Evolutionary conservation across 1,140 invertebrate genomes (phyloP), one percentile per base, ranked within the genome.

Genomic region (Cotesia vestalis): DNA sequence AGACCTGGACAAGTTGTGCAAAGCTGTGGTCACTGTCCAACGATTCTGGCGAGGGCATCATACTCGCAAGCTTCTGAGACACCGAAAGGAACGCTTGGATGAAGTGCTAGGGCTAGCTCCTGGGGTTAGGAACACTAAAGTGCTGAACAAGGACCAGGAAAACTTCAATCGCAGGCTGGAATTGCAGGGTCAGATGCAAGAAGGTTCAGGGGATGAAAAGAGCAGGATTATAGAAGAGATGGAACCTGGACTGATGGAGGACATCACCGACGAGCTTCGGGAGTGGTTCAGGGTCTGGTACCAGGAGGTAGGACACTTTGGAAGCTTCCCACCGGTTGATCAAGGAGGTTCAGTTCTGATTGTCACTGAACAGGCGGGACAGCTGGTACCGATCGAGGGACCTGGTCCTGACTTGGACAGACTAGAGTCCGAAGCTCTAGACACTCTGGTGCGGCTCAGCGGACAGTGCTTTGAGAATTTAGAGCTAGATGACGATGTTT

Each of bases 261-360:
- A 93, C 77, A 92, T 92, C 72, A 88, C 88, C 1, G 89, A 90
- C 67, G 91, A 93, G 82, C 90, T 93, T 73, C 89, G 90, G 63
- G 88, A 88, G 62, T 93, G 92, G 92, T 90, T 92, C 74, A 72
- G 81, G 6, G 77, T 89, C 69, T 93, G 91, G 90, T 91, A 90
- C 79, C 72, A 84, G 1, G 80, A 83, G 61, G 74, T 86, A 0
- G 85, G 83, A 40, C 83, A 85, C 53, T 91, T 91, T 66, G 88
- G 90, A 71, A 81, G 82, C 4, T 89, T 86, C 77, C 90, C 90
- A 40, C 76, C 85, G 34, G 86, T 83, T 12, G 74, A 87, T 4
- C 81, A 85, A 69, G 88, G 89, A 8, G 90, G 90, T 12, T 88
- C 88, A 2, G 78, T 89, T 11, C 55, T 90, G 17, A 85, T 91